Conservation (phyloP, 2,797 vertebrate species). For the Melopsittacus undulatus region DNA sequence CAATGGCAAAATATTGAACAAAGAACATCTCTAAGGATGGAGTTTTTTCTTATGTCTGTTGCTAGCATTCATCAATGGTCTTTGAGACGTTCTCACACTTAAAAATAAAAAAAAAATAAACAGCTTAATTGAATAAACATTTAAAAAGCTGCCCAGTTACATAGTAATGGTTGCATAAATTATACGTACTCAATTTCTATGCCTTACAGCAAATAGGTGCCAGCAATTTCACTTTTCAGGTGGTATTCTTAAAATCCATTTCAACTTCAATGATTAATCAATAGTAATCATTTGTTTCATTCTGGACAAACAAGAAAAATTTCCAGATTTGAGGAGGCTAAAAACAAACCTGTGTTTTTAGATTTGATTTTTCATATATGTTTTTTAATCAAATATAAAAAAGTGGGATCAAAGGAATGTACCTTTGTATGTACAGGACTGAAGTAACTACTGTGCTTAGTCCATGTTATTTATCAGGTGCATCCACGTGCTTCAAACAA, state of each 20-base stretch:
- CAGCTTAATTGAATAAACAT: neutral
- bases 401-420: neutral
- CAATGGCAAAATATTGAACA: conserved; percentile 13
- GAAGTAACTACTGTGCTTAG: neutral
- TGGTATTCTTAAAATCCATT: neutral
- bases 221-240: neutral
- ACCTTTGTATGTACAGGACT: neutral
- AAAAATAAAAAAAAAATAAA: neutral
- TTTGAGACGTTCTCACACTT: neutral
- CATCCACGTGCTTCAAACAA: neutral
- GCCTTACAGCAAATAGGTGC: neutral
- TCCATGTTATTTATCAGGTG: neutral
- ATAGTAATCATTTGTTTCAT: neutral
- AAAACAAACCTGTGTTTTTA: neutral
- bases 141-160: neutral
- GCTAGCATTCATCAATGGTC: neutral
- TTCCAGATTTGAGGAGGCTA: neutral
- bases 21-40: neutral
- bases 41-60: neutral
- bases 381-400: neutral
- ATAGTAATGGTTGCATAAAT: neutral
- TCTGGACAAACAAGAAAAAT: neutral
- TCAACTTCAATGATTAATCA: neutral
- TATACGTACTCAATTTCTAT: neutral
- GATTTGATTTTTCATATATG: neutral